These are phyloP conservation scores for Eolophus roseicapilla DNA, from an alignment of 2,113 vertebrate genomes.

Conservation along the genomic window DNA sequence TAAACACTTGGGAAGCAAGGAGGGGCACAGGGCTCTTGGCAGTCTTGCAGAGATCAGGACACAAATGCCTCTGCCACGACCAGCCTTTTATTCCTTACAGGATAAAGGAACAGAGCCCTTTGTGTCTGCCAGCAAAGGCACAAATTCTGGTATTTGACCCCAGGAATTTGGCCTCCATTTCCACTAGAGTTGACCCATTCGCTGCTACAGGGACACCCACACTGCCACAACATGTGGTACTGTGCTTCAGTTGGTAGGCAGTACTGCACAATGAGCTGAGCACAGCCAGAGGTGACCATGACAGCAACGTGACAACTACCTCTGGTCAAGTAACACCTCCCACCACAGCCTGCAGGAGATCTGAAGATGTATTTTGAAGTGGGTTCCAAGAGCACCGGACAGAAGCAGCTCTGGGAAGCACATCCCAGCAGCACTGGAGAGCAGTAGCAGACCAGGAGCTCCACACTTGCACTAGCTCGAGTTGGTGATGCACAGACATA, in stretches of 20 bases:
- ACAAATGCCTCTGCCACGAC: neutral
- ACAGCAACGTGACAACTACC: neutral
- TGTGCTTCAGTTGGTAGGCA: neutral
- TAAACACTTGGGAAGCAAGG: neutral
- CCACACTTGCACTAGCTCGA: neutral
- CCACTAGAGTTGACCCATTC: neutral
- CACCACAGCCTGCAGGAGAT: neutral
- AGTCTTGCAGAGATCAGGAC: neutral
- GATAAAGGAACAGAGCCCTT: slow-evolving; percentile 52
- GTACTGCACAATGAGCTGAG: neutral
- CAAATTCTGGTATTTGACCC: slow-evolving; percentile 22
- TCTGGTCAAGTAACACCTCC: neutral
- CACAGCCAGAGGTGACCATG: neutral
- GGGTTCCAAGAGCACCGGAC: neutral
- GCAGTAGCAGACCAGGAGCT: neutral
- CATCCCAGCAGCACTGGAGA: neutral
- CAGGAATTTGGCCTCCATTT: slow-evolving; percentile 50
- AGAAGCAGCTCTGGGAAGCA: neutral
- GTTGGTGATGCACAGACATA: neutral
- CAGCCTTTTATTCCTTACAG: slow-evolving; percentile 24
- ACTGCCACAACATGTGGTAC: neutral
- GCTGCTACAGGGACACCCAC: slow-evolving; percentile 28
- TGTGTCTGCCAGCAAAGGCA: slow-evolving; percentile 36
- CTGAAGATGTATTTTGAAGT: neutral
- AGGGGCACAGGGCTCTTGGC: neutral